These are phyloP conservation scores for Moxostoma hubbsi DNA, from an alignment of 2,797 vertebrate species.

Conservation along the genomic window DNA sequence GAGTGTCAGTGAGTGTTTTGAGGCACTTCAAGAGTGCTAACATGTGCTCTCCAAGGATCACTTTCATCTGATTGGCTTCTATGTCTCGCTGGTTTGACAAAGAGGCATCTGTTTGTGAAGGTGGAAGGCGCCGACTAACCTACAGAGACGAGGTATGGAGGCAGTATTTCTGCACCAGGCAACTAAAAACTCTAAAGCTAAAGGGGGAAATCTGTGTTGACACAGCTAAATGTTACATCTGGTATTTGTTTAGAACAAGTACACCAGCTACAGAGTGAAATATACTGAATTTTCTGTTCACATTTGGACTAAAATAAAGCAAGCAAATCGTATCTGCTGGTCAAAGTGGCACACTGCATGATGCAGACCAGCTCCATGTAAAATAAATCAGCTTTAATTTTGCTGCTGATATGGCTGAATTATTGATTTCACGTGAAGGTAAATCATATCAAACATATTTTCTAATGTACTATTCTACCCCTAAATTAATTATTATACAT, in stretches of 20 bases:
- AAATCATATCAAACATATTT: no score
- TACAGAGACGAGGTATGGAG: constrained; percentile 70
- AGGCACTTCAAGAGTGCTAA: constrained; percentile 69
- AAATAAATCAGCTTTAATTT: no score
- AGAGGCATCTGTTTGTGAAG: constrained; percentile 72
- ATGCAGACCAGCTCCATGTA: no score
- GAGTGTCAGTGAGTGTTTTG: constrained; percentile 63
- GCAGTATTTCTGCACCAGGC: constrained; percentile 73
- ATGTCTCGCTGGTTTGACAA: constrained; percentile 70
- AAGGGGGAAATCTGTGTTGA: constrained; percentile 40
- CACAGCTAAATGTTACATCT: constrained; percentile 54
- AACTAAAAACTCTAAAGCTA: constrained; percentile 51
- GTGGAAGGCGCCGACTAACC: constrained; percentile 71
- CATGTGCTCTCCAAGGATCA: constrained; percentile 70
- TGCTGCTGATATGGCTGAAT: no score
- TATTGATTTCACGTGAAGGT: no score
- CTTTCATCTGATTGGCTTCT: constrained; percentile 61
- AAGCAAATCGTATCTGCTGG: no score
- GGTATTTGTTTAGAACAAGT: constrained; percentile 20
- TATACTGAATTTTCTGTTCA: not conserved
- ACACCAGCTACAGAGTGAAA: constrained; percentile 32
- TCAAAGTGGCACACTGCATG: no score
- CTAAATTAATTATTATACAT: no score
- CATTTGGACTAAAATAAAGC: not conserved
- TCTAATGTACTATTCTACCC: no score